These are phyloP conservation scores for Drosophila grimshawi DNA, from an alignment of 1,140 invertebrate genomes.

Conservation along the genomic window DNA sequence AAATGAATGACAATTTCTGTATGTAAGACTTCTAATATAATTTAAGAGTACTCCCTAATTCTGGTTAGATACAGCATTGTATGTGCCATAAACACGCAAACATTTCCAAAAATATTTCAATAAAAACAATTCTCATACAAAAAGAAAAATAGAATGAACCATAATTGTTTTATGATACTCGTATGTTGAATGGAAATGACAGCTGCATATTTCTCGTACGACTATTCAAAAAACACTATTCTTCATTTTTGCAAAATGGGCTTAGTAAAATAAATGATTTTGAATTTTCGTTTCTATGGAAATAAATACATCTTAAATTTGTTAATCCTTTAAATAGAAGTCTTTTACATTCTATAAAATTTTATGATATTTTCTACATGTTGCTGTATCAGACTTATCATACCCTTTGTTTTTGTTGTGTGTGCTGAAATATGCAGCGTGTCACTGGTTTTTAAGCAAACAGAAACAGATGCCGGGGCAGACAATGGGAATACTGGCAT, in stretches of 20 bases:
- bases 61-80: no score
- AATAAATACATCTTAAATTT: neutral
- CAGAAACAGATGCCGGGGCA: constrained; percentile 10
- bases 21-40: no score
- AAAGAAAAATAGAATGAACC: constrained; percentile 23
- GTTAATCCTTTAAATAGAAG: neutral
- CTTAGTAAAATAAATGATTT: constrained; percentile 4
- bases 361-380: no score
- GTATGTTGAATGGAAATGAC: constrained; percentile 18
- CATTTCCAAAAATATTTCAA: neutral
- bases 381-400: neutral
- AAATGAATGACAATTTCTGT: no score
- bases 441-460: constrained; percentile 7
- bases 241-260: constrained; percentile 16
- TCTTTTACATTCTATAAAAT: no score
- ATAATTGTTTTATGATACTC: constrained; percentile 2
- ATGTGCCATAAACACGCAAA: no score
- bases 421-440: constrained; percentile 23
- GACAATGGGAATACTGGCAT: constrained; percentile 12
- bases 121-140: neutral
- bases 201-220: constrained; percentile 33
- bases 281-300: neutral
- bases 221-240: constrained; percentile 1
- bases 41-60: no score
- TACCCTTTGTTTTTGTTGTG: neutral